Evolutionary conservation across 2,113 vertebrate genomes (phyloP).

Genomic region (Marmota monax): DNA sequence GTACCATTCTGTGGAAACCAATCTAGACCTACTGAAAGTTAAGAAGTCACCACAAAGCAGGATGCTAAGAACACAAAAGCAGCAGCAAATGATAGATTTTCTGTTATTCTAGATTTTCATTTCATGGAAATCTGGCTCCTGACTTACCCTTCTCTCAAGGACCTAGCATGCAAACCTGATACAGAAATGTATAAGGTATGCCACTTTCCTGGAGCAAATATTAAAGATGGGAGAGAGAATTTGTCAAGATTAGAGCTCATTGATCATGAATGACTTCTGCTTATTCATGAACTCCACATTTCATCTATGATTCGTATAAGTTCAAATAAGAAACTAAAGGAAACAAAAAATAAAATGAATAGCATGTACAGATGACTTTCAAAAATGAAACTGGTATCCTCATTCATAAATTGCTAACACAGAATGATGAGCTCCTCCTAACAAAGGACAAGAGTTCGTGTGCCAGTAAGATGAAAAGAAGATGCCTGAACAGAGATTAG

Average conservation of each 20-base stretch:
- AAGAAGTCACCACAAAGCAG: neutral
- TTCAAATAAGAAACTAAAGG: neutral
- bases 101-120: neutral
- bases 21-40: neutral
- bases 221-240: neutral
- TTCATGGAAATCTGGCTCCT: neutral
- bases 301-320: neutral
- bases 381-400: neutral
- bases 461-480: neutral
- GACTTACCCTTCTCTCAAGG: neutral
- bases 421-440: neutral
- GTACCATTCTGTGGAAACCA: neutral
- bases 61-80: neutral
- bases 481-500: neutral
- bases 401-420: neutral
- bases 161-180: neutral
- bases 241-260: neutral
- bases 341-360: neutral
- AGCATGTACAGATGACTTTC: neutral
- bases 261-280: neutral
- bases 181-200: neutral
- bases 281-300: neutral
- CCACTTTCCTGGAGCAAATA: neutral
- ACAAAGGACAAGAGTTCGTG: neutral
- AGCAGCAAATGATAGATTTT: neutral